These are phyloP conservation scores for Parasteatoda lunata DNA, from an alignment of 2,888 invertebrate genomes.

Conservation along the genomic window DNA sequence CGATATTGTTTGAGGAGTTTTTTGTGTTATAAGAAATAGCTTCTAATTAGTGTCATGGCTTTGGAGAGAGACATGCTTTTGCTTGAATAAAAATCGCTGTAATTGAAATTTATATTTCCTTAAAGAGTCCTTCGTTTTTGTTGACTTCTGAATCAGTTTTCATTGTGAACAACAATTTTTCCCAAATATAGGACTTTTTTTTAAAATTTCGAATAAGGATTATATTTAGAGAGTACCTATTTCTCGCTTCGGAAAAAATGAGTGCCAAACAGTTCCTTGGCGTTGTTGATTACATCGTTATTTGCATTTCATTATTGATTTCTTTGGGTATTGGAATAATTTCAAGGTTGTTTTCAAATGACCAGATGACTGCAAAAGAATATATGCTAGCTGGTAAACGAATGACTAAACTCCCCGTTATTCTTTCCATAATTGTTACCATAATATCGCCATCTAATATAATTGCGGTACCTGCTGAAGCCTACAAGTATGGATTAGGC, in stretches of 20 bases:
- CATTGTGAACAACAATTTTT: too few relatives aligned
- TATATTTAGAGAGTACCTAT: too few relatives aligned
- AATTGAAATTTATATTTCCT: too few relatives aligned
- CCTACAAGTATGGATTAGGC: constrained; percentile 21
- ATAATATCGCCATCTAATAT: constrained; percentile 10
- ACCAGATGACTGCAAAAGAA: constrained; percentile 3
- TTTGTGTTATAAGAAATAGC: too few relatives aligned
- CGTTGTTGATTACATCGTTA: constrained; percentile 2
- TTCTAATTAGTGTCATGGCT: too few relatives aligned
- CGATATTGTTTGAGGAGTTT: too few relatives aligned
- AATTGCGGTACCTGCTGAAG: constrained; percentile 28
- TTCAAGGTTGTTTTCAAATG: constrained; percentile 10
- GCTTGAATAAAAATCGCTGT: too few relatives aligned
- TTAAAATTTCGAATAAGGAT: too few relatives aligned
- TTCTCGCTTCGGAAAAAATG: neutral
- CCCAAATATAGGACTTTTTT: too few relatives aligned
- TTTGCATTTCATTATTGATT: neutral
- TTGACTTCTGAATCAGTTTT: too few relatives aligned
- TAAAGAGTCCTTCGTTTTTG: too few relatives aligned
- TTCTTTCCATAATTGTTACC: constrained; percentile 30
- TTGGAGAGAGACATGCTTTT: too few relatives aligned
- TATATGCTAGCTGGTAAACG: constrained; percentile 32
- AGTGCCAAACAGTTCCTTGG: constrained; percentile 16
- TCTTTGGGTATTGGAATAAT: constrained; percentile 19
- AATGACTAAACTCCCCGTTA: constrained; percentile 20